Evolutionary conservation across 2,888 invertebrate species (phyloP), one percentile per base, ranked within the genome.

Genomic region (Timema cristinae): DNA sequence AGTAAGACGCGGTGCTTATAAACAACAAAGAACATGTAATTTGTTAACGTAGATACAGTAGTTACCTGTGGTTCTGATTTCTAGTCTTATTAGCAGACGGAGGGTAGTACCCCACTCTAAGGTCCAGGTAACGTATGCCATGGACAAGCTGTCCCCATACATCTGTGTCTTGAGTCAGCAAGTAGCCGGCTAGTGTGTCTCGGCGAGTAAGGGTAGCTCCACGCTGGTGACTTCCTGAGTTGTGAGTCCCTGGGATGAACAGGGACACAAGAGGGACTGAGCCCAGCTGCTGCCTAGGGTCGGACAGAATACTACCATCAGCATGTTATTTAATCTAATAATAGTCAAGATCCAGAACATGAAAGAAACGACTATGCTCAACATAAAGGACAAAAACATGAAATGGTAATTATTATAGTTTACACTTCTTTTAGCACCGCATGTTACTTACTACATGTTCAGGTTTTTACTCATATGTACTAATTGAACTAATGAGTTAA

Each of bases 111-210:
- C 91, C 93, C 75, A 94, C 86, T 77, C 93, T 87, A 71, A 94
- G 86, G 81, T 94, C 94, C 68, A 94, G 84, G 82, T 92, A 94
- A 79, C 94, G 85, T 78, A 93, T 90, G 70, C 94, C 94, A 79
- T 91, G 90, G 0, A 92, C 90, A n/a, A 95, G 85, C 79, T 95
- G 94, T 0, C 89, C 88, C 91, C 93, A 94, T 68, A 94, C 85
- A 78, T 89, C 89, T 73, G 91, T 87, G 80, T 94, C 93, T 81
- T 94, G 94, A 61, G 89, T 88, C 69, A 86, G 79, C 50, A 86
- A 79, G 75, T 85, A 86, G 13, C 79, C 76, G 63, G 80, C 79
- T 68, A 80, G 79, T 82, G 81, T 67, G 79, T 80, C 76, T 78
- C 79, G 72, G 76, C 83, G 80, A 79, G 84, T 80, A 83, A 79